Evolutionary conservation across 1,140 invertebrate genomes (phyloP).

Genomic region (Telenomus remus): DNA sequence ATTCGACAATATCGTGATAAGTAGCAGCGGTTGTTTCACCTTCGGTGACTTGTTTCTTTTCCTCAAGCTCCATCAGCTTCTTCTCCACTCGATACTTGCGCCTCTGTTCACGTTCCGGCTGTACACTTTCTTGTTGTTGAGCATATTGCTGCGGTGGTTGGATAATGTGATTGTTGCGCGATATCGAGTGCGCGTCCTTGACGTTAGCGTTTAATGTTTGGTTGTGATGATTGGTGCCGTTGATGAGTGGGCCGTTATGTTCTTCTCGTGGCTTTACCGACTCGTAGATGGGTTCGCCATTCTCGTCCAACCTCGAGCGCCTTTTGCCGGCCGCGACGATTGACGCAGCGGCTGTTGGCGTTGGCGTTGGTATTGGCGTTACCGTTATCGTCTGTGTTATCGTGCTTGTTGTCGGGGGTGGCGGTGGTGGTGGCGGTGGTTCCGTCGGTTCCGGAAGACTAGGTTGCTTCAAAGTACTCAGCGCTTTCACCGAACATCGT

Average conservation of each 20-base stretch:
- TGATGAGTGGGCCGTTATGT: slow-evolving; percentile 66
- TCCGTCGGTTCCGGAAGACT: slow-evolving; percentile 84
- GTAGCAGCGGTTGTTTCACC: slow-evolving; percentile 64
- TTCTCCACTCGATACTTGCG: slow-evolving; percentile 89
- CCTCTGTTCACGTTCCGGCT: slow-evolving; percentile 82
- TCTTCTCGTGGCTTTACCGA: slow-evolving; percentile 84
- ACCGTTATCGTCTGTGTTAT: too few relatives aligned
- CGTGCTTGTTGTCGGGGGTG: slow-evolving; percentile 54
- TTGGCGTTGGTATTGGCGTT: too few relatives aligned
- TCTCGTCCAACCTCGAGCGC: slow-evolving; percentile 60
- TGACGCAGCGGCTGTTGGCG: not conserved
- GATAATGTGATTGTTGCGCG: slow-evolving; percentile 49
- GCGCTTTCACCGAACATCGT: too few relatives aligned
- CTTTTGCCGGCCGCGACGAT: slow-evolving; percentile 68
- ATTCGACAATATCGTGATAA: slow-evolving; percentile 92
- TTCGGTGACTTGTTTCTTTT: slow-evolving; percentile 75
- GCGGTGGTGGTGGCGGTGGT: slow-evolving; percentile 82
- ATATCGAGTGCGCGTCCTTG: slow-evolving; percentile 56
- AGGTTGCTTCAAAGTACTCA: slow-evolving; percentile 65
- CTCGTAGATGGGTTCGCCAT: slow-evolving; percentile 88
- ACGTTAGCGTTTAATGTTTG: slow-evolving; percentile 55
- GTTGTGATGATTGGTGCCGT: slow-evolving; percentile 59
- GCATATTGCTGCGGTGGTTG: slow-evolving; percentile 42
- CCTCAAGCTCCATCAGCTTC: slow-evolving; percentile 86
- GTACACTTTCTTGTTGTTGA: slow-evolving; percentile 75